phyloP scores from a whole-genome alignment of 2,888 invertebrate genomes.

The Dinocampus coccinellae region DNA sequence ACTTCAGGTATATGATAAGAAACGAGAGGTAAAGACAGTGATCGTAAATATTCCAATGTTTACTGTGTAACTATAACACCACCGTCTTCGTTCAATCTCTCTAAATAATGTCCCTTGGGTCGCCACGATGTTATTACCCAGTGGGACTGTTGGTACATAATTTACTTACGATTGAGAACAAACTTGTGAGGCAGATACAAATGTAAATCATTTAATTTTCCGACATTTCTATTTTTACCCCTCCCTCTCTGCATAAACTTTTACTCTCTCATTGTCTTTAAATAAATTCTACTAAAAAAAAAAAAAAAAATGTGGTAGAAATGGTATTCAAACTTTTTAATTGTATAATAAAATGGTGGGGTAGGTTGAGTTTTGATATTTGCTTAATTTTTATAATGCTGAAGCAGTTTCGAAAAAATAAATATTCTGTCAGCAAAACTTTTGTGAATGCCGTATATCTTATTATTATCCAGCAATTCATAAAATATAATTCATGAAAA shows the following conservation, averaged over 20 bases:
- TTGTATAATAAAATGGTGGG: conserved; percentile 32
- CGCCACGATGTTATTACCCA: conserved; percentile 42
- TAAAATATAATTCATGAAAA: not conserved
- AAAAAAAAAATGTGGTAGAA: not conserved
- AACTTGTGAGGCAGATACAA: conserved; percentile 52
- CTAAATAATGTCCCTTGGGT: not conserved
- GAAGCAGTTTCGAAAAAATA: not conserved
- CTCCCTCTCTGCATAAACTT: conserved; percentile 35
- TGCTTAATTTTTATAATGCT: not conserved
- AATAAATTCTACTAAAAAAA: not conserved
- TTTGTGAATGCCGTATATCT: not conserved
- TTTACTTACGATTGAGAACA: conserved; percentile 59
- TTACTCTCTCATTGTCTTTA: conserved; percentile 5
- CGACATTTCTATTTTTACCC: conserved; percentile 41
- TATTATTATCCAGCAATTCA: not conserved
- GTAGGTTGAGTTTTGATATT: conserved; percentile 4
- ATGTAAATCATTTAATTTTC: conserved; percentile 53
- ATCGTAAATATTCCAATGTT: conserved; percentile 30
- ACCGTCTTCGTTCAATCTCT: not conserved
- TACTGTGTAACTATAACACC: conserved; percentile 5
- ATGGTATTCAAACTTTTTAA: conserved; percentile 42
- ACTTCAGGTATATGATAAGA: not conserved
- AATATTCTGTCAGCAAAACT: not conserved
- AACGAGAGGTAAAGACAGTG: conserved; percentile 9
- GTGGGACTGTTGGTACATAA: conserved; percentile 54